Conservation (phyloP, 2,888 invertebrate genomes). For the Sicus ferrugineus region DNA sequence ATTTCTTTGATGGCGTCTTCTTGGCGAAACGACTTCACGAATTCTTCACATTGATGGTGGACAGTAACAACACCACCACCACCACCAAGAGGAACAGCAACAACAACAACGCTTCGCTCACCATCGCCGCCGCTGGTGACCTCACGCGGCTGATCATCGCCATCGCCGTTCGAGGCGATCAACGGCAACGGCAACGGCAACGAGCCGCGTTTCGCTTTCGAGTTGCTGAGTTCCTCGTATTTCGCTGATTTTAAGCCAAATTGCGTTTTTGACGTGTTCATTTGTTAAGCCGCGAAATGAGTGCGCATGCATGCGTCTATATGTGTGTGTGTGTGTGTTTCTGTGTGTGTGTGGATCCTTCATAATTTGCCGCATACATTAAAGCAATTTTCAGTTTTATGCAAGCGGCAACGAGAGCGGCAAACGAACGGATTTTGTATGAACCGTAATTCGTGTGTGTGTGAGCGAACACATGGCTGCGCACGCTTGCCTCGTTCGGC, state of each 20-base stretch:
- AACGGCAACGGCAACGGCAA: background rate
- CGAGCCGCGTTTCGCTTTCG: too few relatives aligned
- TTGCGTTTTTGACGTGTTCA: constrained; percentile 29
- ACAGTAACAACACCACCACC: constrained; percentile 31
- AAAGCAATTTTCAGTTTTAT: constrained; percentile 15
- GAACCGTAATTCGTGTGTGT: constrained; percentile 4
- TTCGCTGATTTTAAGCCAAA: constrained; percentile 23
- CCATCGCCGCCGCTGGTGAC: constrained; percentile 22
- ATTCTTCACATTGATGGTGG: background rate
- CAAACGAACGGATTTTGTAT: background rate
- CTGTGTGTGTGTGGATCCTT: background rate
- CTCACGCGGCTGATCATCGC: background rate
- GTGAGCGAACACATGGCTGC: too few relatives aligned
- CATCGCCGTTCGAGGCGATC: background rate
- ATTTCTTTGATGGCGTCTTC: background rate
- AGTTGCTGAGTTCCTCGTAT: background rate
- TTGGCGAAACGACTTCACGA: background rate
- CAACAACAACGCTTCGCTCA: constrained; percentile 32
- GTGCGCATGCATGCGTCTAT: background rate
- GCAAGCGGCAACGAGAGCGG: background rate
- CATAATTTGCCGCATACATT: constrained; percentile 25
- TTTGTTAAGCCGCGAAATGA: constrained; percentile 12
- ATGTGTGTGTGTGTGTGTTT: background rate
- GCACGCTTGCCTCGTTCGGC: too few relatives aligned
- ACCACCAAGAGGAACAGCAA: constrained; percentile 42